Percentiles rank a stretch among this genome's conserved stretches.
Evolutionary conservation across 2,113 vertebrate genomes (phyloP).

Genomic region (Megatriorchis doriae): DNA sequence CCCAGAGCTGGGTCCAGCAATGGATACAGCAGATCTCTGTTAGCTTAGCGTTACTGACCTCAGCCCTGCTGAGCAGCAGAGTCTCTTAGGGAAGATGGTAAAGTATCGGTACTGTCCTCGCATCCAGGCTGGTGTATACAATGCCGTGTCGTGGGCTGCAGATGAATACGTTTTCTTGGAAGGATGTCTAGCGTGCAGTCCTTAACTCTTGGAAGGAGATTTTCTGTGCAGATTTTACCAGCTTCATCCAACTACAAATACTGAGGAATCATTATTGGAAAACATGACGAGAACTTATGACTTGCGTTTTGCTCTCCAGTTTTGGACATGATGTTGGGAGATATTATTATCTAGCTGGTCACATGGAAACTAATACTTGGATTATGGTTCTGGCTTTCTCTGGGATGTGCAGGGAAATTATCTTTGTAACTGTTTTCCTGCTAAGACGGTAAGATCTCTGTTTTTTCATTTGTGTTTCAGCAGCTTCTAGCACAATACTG

Average conservation of each 20-base stretch:
- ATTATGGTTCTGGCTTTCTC: background rate
- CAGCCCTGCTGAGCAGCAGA: background rate
- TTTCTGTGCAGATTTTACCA: background rate
- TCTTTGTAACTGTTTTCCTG: background rate
- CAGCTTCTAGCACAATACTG: background rate
- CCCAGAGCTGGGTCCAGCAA: background rate
- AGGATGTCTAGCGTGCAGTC: background rate
- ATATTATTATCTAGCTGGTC: background rate
- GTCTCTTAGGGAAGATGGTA: background rate
- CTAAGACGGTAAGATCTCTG: background rate
- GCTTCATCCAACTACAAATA: background rate
- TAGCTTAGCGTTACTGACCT: background rate
- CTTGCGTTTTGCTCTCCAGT: background rate
- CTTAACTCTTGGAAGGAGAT: background rate
- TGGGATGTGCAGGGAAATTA: background rate
- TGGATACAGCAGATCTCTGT: background rate
- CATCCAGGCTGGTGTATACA: background rate
- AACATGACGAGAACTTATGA: background rate
- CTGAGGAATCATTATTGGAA: background rate
- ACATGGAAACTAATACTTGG: background rate
- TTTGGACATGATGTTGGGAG: background rate
- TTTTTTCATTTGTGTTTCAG: background rate
- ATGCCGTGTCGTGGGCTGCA: background rate
- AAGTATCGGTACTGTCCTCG: accelerated
- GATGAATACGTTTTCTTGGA: background rate